Evolutionary conservation across 2,888 invertebrate genomes (phyloP).

Genomic region (Macaria liturata): DNA sequence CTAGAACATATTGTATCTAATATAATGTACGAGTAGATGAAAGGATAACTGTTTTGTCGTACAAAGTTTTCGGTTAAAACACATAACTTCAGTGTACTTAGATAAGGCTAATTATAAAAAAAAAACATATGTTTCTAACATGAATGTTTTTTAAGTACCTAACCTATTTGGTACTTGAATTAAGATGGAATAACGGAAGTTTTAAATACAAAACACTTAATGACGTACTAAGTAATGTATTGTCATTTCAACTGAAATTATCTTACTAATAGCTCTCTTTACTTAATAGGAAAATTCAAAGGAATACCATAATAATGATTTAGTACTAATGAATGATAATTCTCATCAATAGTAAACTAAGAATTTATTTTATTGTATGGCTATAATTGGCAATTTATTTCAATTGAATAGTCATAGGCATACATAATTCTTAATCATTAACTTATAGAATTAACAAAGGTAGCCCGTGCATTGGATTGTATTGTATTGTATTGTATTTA

Average conservation of each 20-base stretch:
- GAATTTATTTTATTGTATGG: conserved; percentile 34
- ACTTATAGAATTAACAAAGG: conserved; percentile 28
- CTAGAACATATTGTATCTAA: not conserved
- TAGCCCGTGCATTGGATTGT: no score
- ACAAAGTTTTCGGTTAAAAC: no score
- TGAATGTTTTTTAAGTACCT: no score
- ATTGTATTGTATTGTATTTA: no score
- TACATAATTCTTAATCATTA: conserved; percentile 29
- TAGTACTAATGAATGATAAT: conserved; percentile 29
- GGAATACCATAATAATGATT: conserved; percentile 33
- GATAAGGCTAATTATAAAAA: no score
- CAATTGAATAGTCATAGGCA: conserved; percentile 40
- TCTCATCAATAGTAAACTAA: conserved; percentile 36
- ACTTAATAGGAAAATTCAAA: conserved; percentile 30
- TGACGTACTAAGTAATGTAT: conserved; percentile 3
- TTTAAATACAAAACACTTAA: no score
- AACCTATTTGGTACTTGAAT: no score
- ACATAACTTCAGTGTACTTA: no score
- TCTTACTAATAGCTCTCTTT: conserved; percentile 3
- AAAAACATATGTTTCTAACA: no score
- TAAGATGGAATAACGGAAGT: no score
- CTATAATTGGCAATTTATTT: conserved; percentile 37
- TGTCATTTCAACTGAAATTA: conserved; percentile 3
- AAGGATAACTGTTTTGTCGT: no score
- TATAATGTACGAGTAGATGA: no score